Evolutionary conservation across 1,140 invertebrate genomes (phyloP), one percentile per base, ranked within the genome.

Genomic region (Whitmania pigra): DNA sequence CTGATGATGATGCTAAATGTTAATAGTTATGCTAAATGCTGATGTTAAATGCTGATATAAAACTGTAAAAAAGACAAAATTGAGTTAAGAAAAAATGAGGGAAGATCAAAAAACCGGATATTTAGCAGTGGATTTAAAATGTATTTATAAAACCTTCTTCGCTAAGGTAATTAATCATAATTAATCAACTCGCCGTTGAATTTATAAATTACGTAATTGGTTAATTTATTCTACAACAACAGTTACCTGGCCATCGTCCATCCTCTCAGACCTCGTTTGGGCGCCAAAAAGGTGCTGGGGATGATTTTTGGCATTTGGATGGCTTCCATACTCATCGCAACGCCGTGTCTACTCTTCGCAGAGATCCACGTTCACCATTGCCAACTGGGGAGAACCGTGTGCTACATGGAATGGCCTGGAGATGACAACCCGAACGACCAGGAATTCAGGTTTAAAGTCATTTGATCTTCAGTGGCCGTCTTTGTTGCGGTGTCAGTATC

Each of bases 201-300:
- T 36, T 36, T 36, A 36, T 36, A 36, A 3, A 3, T 36, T 36
- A 36, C 6, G 6, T 36, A 36, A 36, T 36, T 36, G 2, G 6
- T 36, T 36, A 36, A 36, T 36, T 36, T 36, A 36, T 36, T 36
- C 6, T 3, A 36, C 6, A 36, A 36, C 54, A 57, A 20, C 54
- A 95, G 93, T 81, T 94, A 94, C 78, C 87, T 92, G 81, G 93
- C 93, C 11, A 94, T 96, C 71, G 90, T 95, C 53, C 86, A 90
- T 77, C 93, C 93, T 3, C 84, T 95, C 73, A 86, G 90, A 74
- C 90, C 90, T 13, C 84, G 91, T 69, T 90, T 92, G 85, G 90
- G 90, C 0, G 87, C 89, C 73, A 86, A 85, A 3, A 87, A 87
- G 63, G 91, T 92, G 0, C 82, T 90, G 54, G 82, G 89, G 20